Evolutionary conservation across 2,888 invertebrate genomes (phyloP).

Genomic region (Teinopalpus imperialis): DNA sequence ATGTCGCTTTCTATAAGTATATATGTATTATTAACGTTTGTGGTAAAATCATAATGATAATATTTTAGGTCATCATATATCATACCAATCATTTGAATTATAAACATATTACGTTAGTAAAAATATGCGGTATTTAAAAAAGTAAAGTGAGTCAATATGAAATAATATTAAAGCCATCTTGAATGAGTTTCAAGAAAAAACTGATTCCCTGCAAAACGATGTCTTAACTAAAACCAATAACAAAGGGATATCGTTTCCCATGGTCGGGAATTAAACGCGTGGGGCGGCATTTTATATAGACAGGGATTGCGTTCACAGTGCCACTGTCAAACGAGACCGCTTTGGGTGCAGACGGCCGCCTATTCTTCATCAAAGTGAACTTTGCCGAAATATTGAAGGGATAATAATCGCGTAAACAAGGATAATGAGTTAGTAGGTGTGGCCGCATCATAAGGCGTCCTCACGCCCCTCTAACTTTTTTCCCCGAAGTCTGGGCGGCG

Average conservation of each 20-base stretch:
- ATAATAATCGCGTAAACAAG: slow-evolving; percentile 75
- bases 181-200: no score
- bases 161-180: no score
- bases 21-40: no score
- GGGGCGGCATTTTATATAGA: slow-evolving; percentile 76
- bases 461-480: slow-evolving; percentile 76
- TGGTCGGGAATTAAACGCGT: slow-evolving; percentile 63
- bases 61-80: no score
- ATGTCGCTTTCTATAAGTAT: no score
- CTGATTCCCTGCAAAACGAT: slow-evolving; percentile 27
- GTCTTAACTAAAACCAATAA: slow-evolving; percentile 39
- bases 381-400: slow-evolving; percentile 63
- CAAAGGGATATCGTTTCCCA: slow-evolving; percentile 58
- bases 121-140: no score
- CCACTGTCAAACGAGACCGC: slow-evolving; percentile 76
- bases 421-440: slow-evolving; percentile 78
- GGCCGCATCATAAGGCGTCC: slow-evolving; percentile 48
- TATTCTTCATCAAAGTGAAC: slow-evolving; percentile 49
- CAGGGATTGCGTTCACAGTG: slow-evolving; percentile 65
- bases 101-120: no score
- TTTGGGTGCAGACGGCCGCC: slow-evolving; percentile 67
- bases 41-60: no score
- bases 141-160: no score
- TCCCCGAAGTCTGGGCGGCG: slow-evolving; percentile 73
- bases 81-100: no score